Base-by-base conservation (phyloP, 2,113 vertebrate genomes). In the Ameiurus melas region DNA sequence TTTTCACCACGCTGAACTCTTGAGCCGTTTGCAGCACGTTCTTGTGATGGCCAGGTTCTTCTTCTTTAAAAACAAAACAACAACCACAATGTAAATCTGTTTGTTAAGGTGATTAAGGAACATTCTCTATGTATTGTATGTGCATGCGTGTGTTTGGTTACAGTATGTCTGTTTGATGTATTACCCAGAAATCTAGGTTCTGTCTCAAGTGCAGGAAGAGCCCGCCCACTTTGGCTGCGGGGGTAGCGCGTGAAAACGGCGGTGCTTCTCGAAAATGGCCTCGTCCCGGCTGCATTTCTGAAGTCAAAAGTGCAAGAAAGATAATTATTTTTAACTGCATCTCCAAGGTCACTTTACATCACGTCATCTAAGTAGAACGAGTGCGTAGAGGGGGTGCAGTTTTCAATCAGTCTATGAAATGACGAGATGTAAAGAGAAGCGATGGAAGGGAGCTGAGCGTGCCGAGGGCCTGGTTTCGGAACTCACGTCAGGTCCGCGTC, bases 181-280 rank as follows among this genome's bases (percentile, higher is more conserved):
- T n/a, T n/a, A n/a, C n/a, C n/a, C n/a, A n/a, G n/a, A n/a, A n/a
- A n/a, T n/a, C n/a, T n/a, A n/a, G 36, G 91, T 99, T 99, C 93
- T 94, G 93, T 83, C 95, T 97, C 94, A 99, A 95, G 91, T 99
- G 98, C 87, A 95, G 96, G 95, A 97, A 99, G 82, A 99, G 97
- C 0, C 98, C 98, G 0, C 98, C 98, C 0, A 99, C 98, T 97
- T 98, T 97, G 13, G 98, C 98, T 0, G 98, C 98, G 91, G 99
- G 92, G n/a, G n/a, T n/a, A n/a, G n/a, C n/a, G n/a, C n/a, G 90
- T 99, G 98, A 92, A 99, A 89, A 99, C 95, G 0, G 98, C 33
- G 94, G 90, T 97, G 94, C 84, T 94, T 96, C 91, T 96, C 88
- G 51, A 99, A 99, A 36, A 96, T 91, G 0, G 97, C 95, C 79